A percentile compares a stretch with the other conserved stretches of the same genome.
These are phyloP conservation scores for Tetramorium parvispinum DNA, from an alignment of 1,140 invertebrate genomes.

Conservation along the genomic window DNA sequence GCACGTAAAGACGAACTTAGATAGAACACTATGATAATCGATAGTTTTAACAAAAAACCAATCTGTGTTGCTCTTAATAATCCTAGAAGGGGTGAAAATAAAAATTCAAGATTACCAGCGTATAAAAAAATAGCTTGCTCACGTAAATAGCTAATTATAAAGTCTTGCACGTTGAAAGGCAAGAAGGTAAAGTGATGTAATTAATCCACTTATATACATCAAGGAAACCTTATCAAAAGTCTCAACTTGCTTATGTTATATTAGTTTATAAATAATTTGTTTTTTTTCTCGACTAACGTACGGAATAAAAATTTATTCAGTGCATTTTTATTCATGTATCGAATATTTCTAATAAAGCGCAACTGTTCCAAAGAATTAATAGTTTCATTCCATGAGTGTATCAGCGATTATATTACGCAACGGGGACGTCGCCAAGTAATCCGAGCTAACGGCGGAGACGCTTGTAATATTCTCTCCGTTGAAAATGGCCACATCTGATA, in stretches of 20 bases:
- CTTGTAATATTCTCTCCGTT: constrained; percentile 25
- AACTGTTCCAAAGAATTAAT: constrained; percentile 33
- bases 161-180: neutral
- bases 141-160: constrained; percentile 13
- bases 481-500: constrained; percentile 25
- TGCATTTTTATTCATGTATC: neutral
- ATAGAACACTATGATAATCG: constrained; percentile 1
- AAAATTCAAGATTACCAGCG: neutral
- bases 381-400: neutral
- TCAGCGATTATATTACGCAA: constrained; percentile 27
- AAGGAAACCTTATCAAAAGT: neutral
- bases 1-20: neutral
- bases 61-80: neutral
- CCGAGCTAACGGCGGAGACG: constrained; percentile 11
- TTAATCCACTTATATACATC: neutral
- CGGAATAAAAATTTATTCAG: neutral
- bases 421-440: constrained; percentile 33
- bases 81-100: constrained; percentile 18
- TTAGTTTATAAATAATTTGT: neutral
- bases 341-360: neutral
- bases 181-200: neutral
- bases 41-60: constrained; percentile 1
- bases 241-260: neutral
- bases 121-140: neutral
- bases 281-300: neutral